Evolutionary conservation across 35 echinoderm and acorn worm species (phyloP), one percentile per base, ranked within the genome.

Genomic region (Amphiura filiformis): DNA sequence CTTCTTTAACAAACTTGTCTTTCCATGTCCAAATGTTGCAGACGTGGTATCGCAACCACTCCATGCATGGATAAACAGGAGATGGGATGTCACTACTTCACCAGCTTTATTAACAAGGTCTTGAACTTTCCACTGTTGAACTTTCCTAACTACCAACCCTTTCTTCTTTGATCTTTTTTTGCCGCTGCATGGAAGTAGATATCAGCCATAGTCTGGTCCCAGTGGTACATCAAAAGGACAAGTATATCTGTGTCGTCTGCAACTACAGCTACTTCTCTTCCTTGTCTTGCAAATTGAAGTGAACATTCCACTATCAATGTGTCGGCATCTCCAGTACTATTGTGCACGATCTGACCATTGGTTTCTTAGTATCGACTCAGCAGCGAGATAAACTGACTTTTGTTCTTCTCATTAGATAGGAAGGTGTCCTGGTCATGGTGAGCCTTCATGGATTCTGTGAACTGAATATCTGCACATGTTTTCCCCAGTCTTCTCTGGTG

Each of bases 351-450:
- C 38, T n/a, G 31, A 20, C 61, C 23, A n/a, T n/a, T n/a, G n/a
- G 31, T 37, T 39, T 77, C 78, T 23, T 36, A 57, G 26, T 75
- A 0, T 34, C 35, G 18, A 35, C 81, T 75, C 0, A 93, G 84
- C 0, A 93, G 32, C 2, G 32, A 77, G 23, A 93, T 89, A 32
- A 93, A 93, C 1, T 56, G 39, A 35, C 88, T 86, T 37, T 89
- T 93, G 87, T 93, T 93, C 0, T 7, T 76, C 13, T 26, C 56
- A 34, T 89, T 88, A n/a, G 39, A 22, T 14, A 96, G 90, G 42
- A 92, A 96, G 22, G 78, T 39, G n/a, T 91, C 80, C 65, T 91
- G 91, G n/a, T n/a, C n/a, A n/a, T n/a, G n/a, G n/a, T 83, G 1
- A 33, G 57, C 31, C 37, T 85, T 91, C 9, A 78, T 80, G 34